Conservation (phyloP, 2,113 vertebrate species). For the Platichthys flesus region DNA sequence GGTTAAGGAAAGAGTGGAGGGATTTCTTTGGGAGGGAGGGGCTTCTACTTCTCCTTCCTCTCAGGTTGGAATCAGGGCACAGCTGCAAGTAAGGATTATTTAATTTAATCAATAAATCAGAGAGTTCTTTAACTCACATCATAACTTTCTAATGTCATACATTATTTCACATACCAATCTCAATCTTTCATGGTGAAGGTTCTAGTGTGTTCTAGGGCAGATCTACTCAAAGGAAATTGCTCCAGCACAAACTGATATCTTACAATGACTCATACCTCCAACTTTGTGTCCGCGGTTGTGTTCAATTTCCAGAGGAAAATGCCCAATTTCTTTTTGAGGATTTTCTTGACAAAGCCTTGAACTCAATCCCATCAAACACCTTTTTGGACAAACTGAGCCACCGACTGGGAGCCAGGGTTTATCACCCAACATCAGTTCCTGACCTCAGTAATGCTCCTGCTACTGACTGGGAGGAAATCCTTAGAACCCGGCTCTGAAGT, state of each 20-base stretch:
- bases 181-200: too few species aligned
- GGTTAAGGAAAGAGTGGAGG: too few species aligned
- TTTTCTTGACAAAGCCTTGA: conserved; percentile 25
- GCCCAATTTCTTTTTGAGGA: not conserved
- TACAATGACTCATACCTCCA: not conserved
- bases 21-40: too few species aligned
- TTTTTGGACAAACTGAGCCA: conserved; percentile 45
- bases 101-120: too few species aligned
- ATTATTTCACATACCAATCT: too few species aligned
- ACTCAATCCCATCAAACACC: conserved; percentile 53
- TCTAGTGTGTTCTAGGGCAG: not conserved
- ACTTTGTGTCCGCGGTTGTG: not conserved
- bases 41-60: too few species aligned
- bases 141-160: too few species aligned
- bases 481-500: conserved; percentile 21
- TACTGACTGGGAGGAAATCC: conserved; percentile 49
- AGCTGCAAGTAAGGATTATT: too few species aligned
- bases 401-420: conserved; percentile 40
- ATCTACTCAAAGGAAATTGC: not conserved
- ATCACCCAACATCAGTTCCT: conserved; percentile 55
- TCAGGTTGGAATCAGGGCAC: too few species aligned
- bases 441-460: conserved; percentile 51
- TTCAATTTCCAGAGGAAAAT: not conserved
- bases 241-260: not conserved
- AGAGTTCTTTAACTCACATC: too few species aligned